Evolutionary conservation across 2,113 vertebrate genomes (phyloP), one percentile per base, ranked within the genome.

Genomic region (Meles meles): DNA sequence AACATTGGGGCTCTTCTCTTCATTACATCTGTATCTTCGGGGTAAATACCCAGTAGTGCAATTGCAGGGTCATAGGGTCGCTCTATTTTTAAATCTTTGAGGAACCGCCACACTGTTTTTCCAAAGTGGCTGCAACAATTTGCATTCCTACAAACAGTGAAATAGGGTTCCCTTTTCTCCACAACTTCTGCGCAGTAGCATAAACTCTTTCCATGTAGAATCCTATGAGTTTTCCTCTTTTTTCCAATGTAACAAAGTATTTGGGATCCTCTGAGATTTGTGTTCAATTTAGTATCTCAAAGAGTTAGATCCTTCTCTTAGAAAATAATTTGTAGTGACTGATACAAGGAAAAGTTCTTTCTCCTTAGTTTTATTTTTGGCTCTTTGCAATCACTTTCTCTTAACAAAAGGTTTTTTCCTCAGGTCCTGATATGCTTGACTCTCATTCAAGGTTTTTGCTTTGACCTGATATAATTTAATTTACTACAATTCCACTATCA

Each of bases 401-500:
- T 94, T 93, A 96, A 96, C 93, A 96, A 93, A 96, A 17, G 11
- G 13, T n/a, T 93, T 93, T 84, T 96, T 96, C 96, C 85, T 88
- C 79, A 34, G 15, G 55, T 69, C 31, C 37, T 94, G 76, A 84
- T 96, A 89, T 52, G 69, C 76, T 55, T 96, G 93, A 97, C 86
- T 96, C 76, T 37, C 69, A 72, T 92, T 97, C 93, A 98, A 97
- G 92, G 92, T 85, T 97, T 96, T 93, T 97, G 80, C 90, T 93
- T 92, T 87, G 69, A 96, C 94, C 76, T 94, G 71, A 92, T 90
- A 27, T 97, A 96, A 97, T 98, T 97, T 97, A 97, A 97, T 97
- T 97, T 97, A 94, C 74, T 90, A 55, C 44, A 71, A 37, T 83
- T 94, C 83, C 90, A 92, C 94, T 96, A 97, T 98, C 96, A 97